Base-by-base conservation (phyloP, 1,140 invertebrate species). In the Asobara japonica region DNA sequence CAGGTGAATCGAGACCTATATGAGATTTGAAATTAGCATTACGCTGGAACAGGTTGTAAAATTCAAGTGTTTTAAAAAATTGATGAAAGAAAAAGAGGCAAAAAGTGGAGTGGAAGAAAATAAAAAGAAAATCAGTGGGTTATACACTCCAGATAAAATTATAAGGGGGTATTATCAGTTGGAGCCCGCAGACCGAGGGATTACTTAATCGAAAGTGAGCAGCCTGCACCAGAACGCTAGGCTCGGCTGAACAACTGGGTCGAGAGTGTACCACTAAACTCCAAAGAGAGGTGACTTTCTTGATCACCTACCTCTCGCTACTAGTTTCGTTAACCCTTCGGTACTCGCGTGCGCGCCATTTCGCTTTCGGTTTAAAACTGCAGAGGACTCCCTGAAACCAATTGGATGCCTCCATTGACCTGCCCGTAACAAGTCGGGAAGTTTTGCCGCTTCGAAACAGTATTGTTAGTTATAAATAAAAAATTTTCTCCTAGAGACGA, bases 191-290 rank as follows among this genome's bases (percentile, higher is more conserved):
- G n/a, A n/a, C 31, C 74, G 76, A 76, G 70, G 71, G 75, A 80
- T 81, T 81, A 81, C 81, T 79, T 80, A 80, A 83, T 83, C 79
- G 77, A 81, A 83, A 83, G 79, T 81, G 75, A 83, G 76, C 76
- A 80, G 77, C 69, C 67, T 61, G 67, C 30, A 61, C 31, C 31
- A 30, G 60, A 73, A 62, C 71, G 77, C 72, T 71, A 77, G 74
- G 81, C 80, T 81, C 73, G 72, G 78, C 71, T 76, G 76, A 83
- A 79, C 76, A 83, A 81, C 76, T 83, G 77, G 80, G 78, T 83
- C 79, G 78, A 79, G 74, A 76, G 76, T 70, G 51, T 70, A 11
- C 18, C 25, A 18, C 3, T 16, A 65, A 27, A 36, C 5, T n/a
- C 31, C 38, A 33, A 69, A 31, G 62, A 60, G 56, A 10, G 5